Evolutionary conservation across 1,140 invertebrate species (phyloP), one percentile per base, ranked within the genome.

Genomic region (Lithobius niger): DNA sequence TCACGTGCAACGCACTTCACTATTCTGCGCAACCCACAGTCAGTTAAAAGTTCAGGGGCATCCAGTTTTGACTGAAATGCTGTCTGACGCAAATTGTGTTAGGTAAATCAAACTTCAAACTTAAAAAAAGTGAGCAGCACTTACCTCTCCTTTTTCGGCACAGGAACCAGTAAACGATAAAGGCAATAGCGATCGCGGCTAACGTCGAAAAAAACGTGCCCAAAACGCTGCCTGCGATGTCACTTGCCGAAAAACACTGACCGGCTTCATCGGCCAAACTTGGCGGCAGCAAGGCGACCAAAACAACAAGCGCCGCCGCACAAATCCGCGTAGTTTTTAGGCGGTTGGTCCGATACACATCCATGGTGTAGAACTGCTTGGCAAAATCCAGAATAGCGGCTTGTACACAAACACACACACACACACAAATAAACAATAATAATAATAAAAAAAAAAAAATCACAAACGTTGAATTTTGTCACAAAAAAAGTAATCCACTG

Each of bases 201-300:
- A 74, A 59, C 36, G 74, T 76, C 21, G 70, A 66, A 28, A 75
- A 62, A 63, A 77, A 73, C 52, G 76, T 78, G 24, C 76, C 76
- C 60, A 78, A 65, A 25, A 78, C 74, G 57, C 76, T 75, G 21
- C 76, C 76, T 55, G 71, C 75, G 40, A 79, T 65, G 58, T 71
- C 74, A 18, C 71, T 74, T 27, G 70, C 62, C 21, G 66, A 65
- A 61, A 71, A 77, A 61, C 73, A 75, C n/a, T n/a, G n/a, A 13
- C 16, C 4, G 6, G 43, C 43, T 26, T 47, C 44, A 6, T 47
- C 10, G 10, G 44, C 44, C 13, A 15, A 21, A 13, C 6, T 22
- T 10, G 10, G 13, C 22, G 15, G 15, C 10, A 47, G 15, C 6
- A 47, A 10, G 6, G 44, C 44, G 15, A 47, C 15, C 44, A 47